phyloP scores from a whole-genome alignment of 2,113 vertebrate genomes.

The Rhea pennata region DNA sequence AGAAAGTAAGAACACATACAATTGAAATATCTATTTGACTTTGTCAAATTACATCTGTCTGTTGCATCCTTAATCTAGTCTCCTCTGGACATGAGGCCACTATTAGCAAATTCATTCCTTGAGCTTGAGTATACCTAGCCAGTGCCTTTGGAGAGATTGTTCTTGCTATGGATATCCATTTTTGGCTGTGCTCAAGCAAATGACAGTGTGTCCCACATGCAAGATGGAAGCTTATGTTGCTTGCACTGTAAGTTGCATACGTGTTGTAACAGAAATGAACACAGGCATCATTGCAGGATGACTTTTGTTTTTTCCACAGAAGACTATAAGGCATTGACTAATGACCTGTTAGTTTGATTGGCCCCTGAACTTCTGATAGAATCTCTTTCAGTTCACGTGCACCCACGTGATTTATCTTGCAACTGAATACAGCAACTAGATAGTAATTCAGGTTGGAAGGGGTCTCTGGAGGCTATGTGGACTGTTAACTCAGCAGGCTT shows the following conservation, averaged over 20 bases:
- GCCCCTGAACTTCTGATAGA: not conserved
- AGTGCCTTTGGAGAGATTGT: not conserved
- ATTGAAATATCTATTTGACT: not conserved
- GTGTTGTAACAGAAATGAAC: not conserved
- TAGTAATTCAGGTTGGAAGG: too few relatives aligned
- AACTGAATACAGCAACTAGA: fast-evolving
- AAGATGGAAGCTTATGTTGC: not conserved
- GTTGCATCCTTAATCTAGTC: not conserved
- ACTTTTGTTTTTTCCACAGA: not conserved
- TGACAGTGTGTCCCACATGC: not conserved
- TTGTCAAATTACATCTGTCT: not conserved
- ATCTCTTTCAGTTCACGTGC: not conserved
- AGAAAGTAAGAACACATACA: not conserved
- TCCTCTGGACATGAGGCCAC: not conserved
- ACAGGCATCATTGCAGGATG: not conserved
- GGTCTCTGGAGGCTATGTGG: not conserved
- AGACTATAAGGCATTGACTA: not conserved
- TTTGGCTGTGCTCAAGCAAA: not conserved
- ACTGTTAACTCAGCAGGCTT: not conserved
- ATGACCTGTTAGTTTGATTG: not conserved
- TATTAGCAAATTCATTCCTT: not conserved
- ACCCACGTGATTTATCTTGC: fast-evolving
- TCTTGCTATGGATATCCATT: not conserved
- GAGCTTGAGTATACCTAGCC: not conserved
- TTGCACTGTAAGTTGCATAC: not conserved